Percentiles rank a stretch among this genome's conserved stretches.
phyloP scores from a whole-genome alignment of 2,888 invertebrate species.

The Apotomis betuletana region DNA sequence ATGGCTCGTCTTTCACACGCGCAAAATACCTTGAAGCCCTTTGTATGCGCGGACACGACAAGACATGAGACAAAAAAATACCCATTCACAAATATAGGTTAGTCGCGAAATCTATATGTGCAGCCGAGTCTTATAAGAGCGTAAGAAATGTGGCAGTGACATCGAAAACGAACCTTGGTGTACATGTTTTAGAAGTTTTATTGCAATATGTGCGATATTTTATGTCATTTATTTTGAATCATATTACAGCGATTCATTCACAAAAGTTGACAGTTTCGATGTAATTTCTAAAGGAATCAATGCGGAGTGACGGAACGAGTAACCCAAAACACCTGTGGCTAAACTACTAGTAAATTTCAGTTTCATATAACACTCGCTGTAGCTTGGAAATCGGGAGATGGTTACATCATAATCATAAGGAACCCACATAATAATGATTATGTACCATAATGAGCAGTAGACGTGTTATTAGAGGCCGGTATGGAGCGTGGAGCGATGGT shows the following conservation, averaged over 20 bases:
- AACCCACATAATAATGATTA: slow-evolving; percentile 44
- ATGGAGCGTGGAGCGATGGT: slow-evolving; percentile 55
- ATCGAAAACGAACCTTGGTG: slow-evolving; percentile 9
- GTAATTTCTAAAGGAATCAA: slow-evolving; percentile 34
- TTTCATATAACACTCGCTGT: slow-evolving; percentile 2
- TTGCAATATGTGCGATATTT: neutral
- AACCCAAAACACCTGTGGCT: slow-evolving; percentile 35
- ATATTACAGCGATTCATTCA: slow-evolving; percentile 48
- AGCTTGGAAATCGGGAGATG: slow-evolving; percentile 10
- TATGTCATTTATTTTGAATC: slow-evolving; percentile 13
- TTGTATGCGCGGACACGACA: slow-evolving; percentile 66
- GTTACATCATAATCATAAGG: slow-evolving; percentile 40
- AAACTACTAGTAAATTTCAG: slow-evolving; percentile 13
- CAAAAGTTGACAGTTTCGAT: slow-evolving; percentile 41
- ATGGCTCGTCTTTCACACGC: slow-evolving; percentile 79
- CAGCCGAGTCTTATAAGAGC: slow-evolving; percentile 20
- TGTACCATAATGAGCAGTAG: slow-evolving; percentile 46
- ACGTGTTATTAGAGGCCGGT: slow-evolving; percentile 51
- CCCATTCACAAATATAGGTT: slow-evolving; percentile 83
- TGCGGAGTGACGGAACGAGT: slow-evolving; percentile 10
- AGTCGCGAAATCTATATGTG: slow-evolving; percentile 66
- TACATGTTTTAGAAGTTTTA: neutral
- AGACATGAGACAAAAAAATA: slow-evolving; percentile 68
- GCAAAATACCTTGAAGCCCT: slow-evolving; percentile 78
- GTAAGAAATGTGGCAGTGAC: neutral